Conservation (phyloP, 2,113 vertebrate species). For the Eudyptes chrysolophus region DNA sequence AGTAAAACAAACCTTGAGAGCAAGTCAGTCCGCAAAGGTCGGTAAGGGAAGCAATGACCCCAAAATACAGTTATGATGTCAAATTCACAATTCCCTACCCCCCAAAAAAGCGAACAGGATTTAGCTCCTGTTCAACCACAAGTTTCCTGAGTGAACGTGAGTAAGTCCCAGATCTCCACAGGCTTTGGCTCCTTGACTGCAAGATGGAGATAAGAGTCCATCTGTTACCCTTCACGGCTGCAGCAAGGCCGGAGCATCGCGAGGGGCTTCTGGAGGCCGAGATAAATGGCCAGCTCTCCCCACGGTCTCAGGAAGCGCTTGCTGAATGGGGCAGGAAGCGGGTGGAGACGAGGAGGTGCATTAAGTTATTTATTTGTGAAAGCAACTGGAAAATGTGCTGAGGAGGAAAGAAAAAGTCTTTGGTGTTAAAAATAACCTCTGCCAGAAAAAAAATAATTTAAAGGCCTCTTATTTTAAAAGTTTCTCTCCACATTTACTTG, state of each 20-base stretch:
- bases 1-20: neutral
- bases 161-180: neutral
- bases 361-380: neutral
- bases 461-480: neutral
- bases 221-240: neutral
- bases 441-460: neutral
- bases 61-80: neutral
- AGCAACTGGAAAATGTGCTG: constrained; percentile 19
- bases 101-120: neutral
- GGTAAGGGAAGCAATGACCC: neutral
- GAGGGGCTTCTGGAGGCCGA: neutral
- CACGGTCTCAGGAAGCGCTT: neutral
- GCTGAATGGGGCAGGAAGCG: neutral
- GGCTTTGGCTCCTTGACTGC: constrained; percentile 2
- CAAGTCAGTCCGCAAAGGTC: rapidly evolving
- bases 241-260: neutral
- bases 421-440: constrained; percentile 31
- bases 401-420: neutral
- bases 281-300: neutral
- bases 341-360: neutral
- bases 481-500: neutral
- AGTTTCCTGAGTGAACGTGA: neutral
- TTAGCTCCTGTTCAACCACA: neutral
- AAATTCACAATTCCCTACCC: neutral
- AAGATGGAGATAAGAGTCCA: neutral